Percentiles rank a stretch among this genome's conserved stretches.
phyloP scores from a whole-genome alignment of 2,113 vertebrate species.

The Xyrauchen texanus region DNA sequence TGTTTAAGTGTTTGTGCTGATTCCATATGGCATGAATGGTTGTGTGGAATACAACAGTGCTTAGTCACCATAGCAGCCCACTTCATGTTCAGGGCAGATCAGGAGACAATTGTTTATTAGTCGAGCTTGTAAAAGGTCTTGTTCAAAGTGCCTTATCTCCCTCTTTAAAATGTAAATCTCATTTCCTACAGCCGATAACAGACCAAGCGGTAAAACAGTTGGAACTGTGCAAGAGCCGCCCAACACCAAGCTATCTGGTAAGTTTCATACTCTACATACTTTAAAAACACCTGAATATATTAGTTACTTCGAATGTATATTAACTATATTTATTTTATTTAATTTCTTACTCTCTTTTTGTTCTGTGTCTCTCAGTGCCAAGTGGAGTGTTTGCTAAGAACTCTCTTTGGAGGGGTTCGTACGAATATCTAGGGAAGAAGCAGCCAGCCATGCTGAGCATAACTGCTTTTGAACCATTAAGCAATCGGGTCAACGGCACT shows the following conservation, averaged over 20 bases:
- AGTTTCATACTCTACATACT: neutral
- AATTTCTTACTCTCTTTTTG: neutral
- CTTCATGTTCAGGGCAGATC: neutral
- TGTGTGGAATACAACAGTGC: neutral
- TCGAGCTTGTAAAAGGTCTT: neutral
- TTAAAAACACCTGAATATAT: neutral
- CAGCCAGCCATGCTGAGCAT: conserved; percentile 95
- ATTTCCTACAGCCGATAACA: conserved; percentile 82
- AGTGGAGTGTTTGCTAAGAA: conserved; percentile 92
- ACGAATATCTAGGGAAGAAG: conserved; percentile 96
- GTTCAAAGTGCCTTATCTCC: neutral
- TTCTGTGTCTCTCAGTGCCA: conserved; percentile 77
- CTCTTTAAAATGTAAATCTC: neutral
- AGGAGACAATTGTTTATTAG: neutral
- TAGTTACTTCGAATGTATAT: neutral
- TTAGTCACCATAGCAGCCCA: neutral
- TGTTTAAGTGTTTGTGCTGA: no score
- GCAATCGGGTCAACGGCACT: conserved; percentile 89
- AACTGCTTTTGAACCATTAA: conserved; percentile 84
- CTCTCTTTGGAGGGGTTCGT: conserved; percentile 96
- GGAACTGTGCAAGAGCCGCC: conserved; percentile 87
- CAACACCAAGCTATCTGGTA: conserved; percentile 83
- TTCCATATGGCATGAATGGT: neutral
- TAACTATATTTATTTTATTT: neutral
- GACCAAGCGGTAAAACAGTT: conserved; percentile 86